These are phyloP conservation scores for Streblospio benedicti DNA, from an alignment of 1,140 invertebrate genomes.

Conservation along the genomic window DNA sequence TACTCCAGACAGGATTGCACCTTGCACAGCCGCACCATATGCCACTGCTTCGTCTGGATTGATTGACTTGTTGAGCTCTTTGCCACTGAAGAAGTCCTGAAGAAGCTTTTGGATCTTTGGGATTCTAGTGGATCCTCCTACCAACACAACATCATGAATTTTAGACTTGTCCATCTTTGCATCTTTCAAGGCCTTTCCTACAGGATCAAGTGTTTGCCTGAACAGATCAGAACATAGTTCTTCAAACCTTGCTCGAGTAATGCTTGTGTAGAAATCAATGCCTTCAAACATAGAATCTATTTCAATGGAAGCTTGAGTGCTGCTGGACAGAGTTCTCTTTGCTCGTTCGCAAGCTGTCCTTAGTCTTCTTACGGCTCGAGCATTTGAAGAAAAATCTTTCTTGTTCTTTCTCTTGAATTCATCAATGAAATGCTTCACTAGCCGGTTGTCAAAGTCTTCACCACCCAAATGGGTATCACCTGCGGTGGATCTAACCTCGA, in stretches of 20 bases:
- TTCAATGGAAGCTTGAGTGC: constrained; percentile 67
- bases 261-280: constrained; percentile 90
- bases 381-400: constrained; percentile 82
- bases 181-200: constrained; percentile 86
- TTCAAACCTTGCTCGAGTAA: constrained; percentile 67
- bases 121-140: constrained; percentile 95
- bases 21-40: constrained; percentile 53
- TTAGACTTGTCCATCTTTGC: constrained; percentile 85
- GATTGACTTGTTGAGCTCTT: constrained; percentile 42
- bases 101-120: constrained; percentile 83
- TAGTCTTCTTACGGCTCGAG: constrained; percentile 79
- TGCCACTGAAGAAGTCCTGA: constrained; percentile 45
- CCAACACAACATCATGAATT: constrained; percentile 91
- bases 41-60: constrained; percentile 52
- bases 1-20: constrained; percentile 45
- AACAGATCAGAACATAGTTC: constrained; percentile 80
- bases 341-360: constrained; percentile 90
- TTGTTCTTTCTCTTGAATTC: constrained; percentile 97
- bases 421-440: constrained; percentile 91
- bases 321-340: constrained; percentile 87
- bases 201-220: constrained; percentile 79
- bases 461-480: constrained; percentile 97
- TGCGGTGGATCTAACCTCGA: constrained; percentile 88
- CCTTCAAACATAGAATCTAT: constrained; percentile 90
- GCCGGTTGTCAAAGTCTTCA: constrained; percentile 96